Percentiles rank a stretch among this genome's conserved stretches.
Evolutionary conservation across 2,113 vertebrate species (phyloP).

Genomic region (Amphiprion percula): DNA sequence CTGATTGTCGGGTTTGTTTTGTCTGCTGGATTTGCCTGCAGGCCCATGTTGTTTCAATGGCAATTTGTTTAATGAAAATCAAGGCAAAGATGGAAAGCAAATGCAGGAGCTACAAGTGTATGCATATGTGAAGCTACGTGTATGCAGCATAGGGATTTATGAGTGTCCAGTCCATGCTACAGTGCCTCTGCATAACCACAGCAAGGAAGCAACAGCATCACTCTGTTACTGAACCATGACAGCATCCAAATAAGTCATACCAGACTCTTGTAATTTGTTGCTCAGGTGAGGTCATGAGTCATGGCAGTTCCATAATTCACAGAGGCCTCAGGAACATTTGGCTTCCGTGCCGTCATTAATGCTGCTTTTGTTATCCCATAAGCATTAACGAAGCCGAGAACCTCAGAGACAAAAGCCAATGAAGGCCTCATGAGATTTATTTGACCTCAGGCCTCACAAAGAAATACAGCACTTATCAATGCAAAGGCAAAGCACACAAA

Average conservation of each 20-base stretch:
- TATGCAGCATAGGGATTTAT: background rate
- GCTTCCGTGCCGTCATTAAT: slow-evolving; percentile 5
- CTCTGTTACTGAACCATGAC: slow-evolving; percentile 30
- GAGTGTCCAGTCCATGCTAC: background rate
- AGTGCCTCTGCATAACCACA: background rate
- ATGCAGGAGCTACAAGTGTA: slow-evolving; percentile 18
- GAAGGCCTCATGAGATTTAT: slow-evolving; percentile 30
- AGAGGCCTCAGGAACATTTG: slow-evolving; percentile 23
- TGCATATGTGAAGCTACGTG: background rate
- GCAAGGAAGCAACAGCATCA: slow-evolving; percentile 2
- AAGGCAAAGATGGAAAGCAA: slow-evolving; percentile 53
- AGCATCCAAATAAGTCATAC: slow-evolving; percentile 50
- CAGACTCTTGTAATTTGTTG: slow-evolving; percentile 22
- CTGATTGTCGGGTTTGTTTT: slow-evolving; percentile 16
- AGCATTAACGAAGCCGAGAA: slow-evolving; percentile 4
- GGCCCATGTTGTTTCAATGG: slow-evolving; percentile 24
- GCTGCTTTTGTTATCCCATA: slow-evolving; percentile 25
- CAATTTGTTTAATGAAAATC: slow-evolving; percentile 76
- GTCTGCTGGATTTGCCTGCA: slow-evolving; percentile 63
- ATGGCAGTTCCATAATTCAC: slow-evolving; percentile 9
- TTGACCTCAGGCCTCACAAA: slow-evolving; percentile 46
- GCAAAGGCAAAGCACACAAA: slow-evolving; percentile 17
- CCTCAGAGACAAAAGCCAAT: background rate
- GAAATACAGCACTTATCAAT: slow-evolving; percentile 50
- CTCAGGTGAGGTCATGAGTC: slow-evolving; percentile 36